These are phyloP conservation scores for Sebastes matsubarae DNA, from an alignment of 2,797 vertebrate genomes.

Conservation along the genomic window DNA sequence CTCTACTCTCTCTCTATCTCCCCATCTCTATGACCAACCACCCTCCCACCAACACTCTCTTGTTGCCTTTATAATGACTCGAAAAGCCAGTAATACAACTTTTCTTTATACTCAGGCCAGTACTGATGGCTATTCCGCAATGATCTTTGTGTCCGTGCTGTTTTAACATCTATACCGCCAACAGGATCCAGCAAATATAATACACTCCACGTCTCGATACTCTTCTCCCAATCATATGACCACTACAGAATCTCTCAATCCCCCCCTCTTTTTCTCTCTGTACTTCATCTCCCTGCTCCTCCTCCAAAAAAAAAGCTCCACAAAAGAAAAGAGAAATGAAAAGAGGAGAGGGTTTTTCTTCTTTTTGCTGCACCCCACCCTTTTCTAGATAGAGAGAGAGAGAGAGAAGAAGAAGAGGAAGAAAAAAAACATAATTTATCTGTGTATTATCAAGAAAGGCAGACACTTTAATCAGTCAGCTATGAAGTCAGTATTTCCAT, in stretches of 20 bases:
- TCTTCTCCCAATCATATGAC: constrained; percentile 49
- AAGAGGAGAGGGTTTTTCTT: constrained; percentile 75
- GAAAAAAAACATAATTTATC: constrained; percentile 99
- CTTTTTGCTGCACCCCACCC: constrained; percentile 71
- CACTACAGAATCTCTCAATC: constrained; percentile 54
- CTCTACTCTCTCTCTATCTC: constrained; percentile 19
- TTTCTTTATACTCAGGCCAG: not conserved
- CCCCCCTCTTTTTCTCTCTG: constrained; percentile 5
- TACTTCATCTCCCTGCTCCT: constrained; percentile 46
- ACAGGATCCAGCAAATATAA: not conserved
- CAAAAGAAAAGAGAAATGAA: constrained; percentile 81
- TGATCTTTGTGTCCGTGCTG: not conserved
- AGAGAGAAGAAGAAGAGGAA: constrained; percentile 41
- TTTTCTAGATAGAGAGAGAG: constrained; percentile 71
- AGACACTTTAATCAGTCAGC: constrained; percentile 99
- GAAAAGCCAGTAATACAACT: constrained; percentile 38
- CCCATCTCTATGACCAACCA: not conserved
- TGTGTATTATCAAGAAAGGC: constrained; percentile 99
- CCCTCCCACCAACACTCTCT: not conserved
- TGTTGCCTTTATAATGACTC: constrained; percentile 41
- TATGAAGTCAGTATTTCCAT: constrained; percentile 99
- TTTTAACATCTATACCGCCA: not conserved
- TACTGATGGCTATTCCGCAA: not conserved
- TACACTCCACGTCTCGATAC: constrained; percentile 21
- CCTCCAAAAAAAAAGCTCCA: constrained; percentile 47